Evolutionary conservation across 2,888 invertebrate genomes (phyloP).

Genomic region (Capitulum mitella): DNA sequence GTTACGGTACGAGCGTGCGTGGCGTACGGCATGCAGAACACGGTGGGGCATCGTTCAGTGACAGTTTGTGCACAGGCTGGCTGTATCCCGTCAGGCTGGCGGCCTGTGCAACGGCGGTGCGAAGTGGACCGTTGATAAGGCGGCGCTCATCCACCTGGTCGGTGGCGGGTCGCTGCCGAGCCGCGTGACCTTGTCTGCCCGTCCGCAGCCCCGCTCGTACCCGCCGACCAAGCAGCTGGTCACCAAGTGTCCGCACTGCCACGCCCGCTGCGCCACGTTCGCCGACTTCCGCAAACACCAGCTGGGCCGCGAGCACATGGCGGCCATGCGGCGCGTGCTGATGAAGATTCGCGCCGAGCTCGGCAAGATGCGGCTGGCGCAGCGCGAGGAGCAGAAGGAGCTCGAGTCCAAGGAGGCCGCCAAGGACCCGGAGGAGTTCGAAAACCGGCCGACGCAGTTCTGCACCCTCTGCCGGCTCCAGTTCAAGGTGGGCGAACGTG

Average conservation of each 20-base stretch:
- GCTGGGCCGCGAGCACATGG: slow-evolving; percentile 12
- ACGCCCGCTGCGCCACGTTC: slow-evolving; percentile 22
- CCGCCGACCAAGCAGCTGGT: background rate
- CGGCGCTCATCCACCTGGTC: too few relatives aligned
- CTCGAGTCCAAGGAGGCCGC: background rate
- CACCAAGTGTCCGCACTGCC: slow-evolving; percentile 22
- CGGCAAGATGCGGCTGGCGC: slow-evolving; percentile 4
- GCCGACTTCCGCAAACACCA: slow-evolving; percentile 18
- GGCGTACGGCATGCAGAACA: too few relatives aligned
- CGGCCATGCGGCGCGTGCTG: slow-evolving; percentile 15
- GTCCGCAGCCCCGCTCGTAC: background rate
- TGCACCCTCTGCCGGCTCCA: slow-evolving; percentile 10
- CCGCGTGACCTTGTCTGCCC: too few relatives aligned
- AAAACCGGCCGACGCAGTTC: background rate
- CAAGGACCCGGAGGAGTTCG: background rate
- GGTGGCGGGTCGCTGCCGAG: too few relatives aligned
- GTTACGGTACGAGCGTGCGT: too few relatives aligned
- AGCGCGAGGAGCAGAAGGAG: slow-evolving; percentile 21
- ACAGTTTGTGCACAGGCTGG: too few relatives aligned
- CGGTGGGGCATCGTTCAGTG: too few relatives aligned
- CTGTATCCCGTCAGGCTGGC: too few relatives aligned
- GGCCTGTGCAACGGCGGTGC: too few relatives aligned
- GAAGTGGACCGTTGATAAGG: too few relatives aligned
- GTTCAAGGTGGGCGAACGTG: background rate
- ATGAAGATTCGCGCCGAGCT: slow-evolving; percentile 9